Evolutionary conservation across 2,888 invertebrate genomes (phyloP).

Genomic region (Oasisia sp.): DNA sequence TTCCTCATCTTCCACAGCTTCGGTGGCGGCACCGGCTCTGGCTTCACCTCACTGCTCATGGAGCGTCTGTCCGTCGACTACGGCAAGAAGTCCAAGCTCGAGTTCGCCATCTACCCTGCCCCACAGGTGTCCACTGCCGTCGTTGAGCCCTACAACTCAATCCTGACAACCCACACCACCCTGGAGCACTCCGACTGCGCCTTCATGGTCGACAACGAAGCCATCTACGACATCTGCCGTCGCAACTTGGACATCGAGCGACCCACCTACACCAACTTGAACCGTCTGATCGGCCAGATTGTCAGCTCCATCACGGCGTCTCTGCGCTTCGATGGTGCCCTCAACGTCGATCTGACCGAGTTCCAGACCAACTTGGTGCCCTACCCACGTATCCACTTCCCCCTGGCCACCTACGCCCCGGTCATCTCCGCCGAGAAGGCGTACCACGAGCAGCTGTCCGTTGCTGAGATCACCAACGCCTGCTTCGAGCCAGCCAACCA

Average conservation of each 20-base stretch:
- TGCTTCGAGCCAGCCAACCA: constrained; percentile 83
- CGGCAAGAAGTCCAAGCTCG: constrained; percentile 87
- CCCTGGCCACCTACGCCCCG: constrained; percentile 85
- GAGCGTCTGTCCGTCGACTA: constrained; percentile 80
- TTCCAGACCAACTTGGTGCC: constrained; percentile 72
- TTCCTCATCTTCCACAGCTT: constrained; percentile 63
- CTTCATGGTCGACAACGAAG: constrained; percentile 59
- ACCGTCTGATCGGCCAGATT: constrained; percentile 93
- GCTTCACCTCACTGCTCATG: constrained; percentile 63
- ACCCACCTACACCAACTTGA: constrained; percentile 88
- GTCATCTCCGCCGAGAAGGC: constrained; percentile 94
- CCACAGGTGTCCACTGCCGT: constrained; percentile 45
- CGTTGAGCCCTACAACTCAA: constrained; percentile 68
- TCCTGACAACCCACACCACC: constrained; percentile 93
- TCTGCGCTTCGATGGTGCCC: constrained; percentile 68
- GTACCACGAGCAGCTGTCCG: constrained; percentile 81
- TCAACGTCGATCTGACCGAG: constrained; percentile 69
- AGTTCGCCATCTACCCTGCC: constrained; percentile 89
- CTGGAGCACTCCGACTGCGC: constrained; percentile 93
- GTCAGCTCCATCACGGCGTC: constrained; percentile 67
- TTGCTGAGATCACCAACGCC: constrained; percentile 89
- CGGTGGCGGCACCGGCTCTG: constrained; percentile 62
- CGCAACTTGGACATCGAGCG: constrained; percentile 84
- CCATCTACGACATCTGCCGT: constrained; percentile 58
- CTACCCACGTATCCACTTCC: constrained; percentile 92